Base-by-base conservation (phyloP, 2,888 invertebrate genomes). In the Protula sp. region DNA sequence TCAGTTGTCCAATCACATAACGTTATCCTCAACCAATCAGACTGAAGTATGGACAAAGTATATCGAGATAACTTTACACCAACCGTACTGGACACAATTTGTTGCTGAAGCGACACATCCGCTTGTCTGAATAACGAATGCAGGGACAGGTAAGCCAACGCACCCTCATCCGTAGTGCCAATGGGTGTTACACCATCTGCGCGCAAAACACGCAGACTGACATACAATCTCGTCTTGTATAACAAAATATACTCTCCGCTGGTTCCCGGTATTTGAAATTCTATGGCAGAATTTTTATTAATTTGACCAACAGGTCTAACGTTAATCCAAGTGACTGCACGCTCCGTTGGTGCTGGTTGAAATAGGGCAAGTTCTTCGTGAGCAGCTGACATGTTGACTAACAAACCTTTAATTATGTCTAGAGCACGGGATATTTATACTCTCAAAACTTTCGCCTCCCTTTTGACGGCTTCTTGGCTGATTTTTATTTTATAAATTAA, bases 211-310 rank as follows among this genome's bases (percentile, higher is more conserved):
- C 31, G 29, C n/a, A 28, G 26, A 22, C 14, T 45, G 14, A 45
- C 47, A 14, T 45, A n/a, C 19, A 56, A 14, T 27, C 47, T 30
- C 2, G 47, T 47, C 1, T 28, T 45, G 5, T 27, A 9, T 22
- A 56, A 27, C 9, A 47, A 27, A 2, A 56, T 28, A 28, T 56
- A 56, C 27, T 56, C 45, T 2, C 27, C 2, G 4, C 9, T 27
- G 38, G 38, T 56, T 45, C 47, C 47, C 2, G 56, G 22, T 19
- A 56, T 28, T 14, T 47, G 31, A 24, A 56, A 56, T 47, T 56
- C 56, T 27, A 56, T 26, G 5, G 29, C 26, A 27, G 45, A 27
- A 19, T 47, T 47, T 2, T 31, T 9, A 45, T 19, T 47, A 3
- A 56, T 22, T 26, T 22, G 45, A 1, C 28, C 26, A 4, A n/a